A percentile compares a stretch with the other conserved stretches of the same genome.
Evolutionary conservation across 2,113 vertebrate genomes (phyloP).

Genomic region (Steatornis caripensis): DNA sequence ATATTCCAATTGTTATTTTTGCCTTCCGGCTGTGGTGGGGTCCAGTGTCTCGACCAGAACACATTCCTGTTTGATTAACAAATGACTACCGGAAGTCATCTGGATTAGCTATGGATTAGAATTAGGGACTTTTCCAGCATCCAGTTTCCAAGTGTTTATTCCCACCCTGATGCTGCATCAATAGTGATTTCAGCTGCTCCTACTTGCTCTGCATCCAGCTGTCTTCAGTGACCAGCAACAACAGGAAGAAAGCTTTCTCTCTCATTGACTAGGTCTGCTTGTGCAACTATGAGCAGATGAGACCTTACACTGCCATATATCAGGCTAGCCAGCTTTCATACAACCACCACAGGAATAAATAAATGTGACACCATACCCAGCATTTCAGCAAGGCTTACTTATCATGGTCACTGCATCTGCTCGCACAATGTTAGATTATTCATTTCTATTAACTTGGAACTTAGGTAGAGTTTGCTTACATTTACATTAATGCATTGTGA

Average conservation of each 20-base stretch:
- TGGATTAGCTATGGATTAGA: not conserved
- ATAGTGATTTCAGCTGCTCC: not conserved
- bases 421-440: not conserved
- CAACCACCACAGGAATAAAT: not conserved
- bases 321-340: not conserved
- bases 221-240: not conserved
- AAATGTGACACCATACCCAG: not conserved
- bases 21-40: not conserved
- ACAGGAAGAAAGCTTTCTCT: not conserved
- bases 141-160: not conserved
- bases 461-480: not conserved
- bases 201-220: not conserved
- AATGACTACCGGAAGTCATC: not conserved
- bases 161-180: not conserved
- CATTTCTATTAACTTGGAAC: not conserved
- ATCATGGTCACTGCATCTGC: fast-evolving
- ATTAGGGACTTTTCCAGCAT: not conserved
- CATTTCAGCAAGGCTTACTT: not conserved
- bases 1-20: not conserved
- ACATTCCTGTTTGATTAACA: not conserved
- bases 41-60: not conserved
- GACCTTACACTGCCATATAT: not conserved
- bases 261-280: not conserved
- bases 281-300: not conserved
- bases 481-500: not conserved